Evolutionary conservation across 2,888 invertebrate genomes (phyloP).

Genomic region (Dicycla oo): DNA sequence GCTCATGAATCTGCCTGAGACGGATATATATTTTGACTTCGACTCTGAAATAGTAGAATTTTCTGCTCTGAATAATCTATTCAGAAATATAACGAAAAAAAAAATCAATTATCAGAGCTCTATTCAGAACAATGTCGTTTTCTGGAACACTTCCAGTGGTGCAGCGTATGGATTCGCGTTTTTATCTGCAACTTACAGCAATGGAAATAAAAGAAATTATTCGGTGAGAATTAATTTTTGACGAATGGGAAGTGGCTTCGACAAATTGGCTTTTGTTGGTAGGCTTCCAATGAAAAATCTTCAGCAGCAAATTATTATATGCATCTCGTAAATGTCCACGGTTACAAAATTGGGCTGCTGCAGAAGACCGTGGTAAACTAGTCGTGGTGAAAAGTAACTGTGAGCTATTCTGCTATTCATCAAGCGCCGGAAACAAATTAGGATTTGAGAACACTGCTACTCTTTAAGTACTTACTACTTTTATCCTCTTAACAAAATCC

Average conservation of each 20-base stretch:
- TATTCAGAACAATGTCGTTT: slow-evolving; percentile 28
- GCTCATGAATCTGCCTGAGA: neutral
- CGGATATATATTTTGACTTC: neutral
- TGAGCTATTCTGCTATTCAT: neutral
- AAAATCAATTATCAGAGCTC: neutral
- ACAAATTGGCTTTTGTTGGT: slow-evolving; percentile 4
- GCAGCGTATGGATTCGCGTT: slow-evolving; percentile 19
- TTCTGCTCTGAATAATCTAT: neutral
- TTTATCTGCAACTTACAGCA: slow-evolving; percentile 24
- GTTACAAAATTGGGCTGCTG: neutral
- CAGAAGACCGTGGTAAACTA: neutral
- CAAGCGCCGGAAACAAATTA: neutral
- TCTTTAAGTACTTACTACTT: neutral
- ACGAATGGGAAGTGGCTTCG: slow-evolving; percentile 6
- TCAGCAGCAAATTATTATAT: no score
- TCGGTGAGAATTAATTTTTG: neutral
- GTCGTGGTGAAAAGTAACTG: neutral
- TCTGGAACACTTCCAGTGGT: slow-evolving; percentile 37
- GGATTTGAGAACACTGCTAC: neutral
- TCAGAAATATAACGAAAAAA: slow-evolving; percentile 5
- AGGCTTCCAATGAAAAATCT: neutral
- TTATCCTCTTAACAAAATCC: neutral
- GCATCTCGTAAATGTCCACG: neutral
- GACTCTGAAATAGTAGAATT: neutral
- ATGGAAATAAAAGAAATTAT: slow-evolving; percentile 10